Conservation (phyloP, 2,888 invertebrate genomes). For the Acanthacorydalis orientalis region DNA sequence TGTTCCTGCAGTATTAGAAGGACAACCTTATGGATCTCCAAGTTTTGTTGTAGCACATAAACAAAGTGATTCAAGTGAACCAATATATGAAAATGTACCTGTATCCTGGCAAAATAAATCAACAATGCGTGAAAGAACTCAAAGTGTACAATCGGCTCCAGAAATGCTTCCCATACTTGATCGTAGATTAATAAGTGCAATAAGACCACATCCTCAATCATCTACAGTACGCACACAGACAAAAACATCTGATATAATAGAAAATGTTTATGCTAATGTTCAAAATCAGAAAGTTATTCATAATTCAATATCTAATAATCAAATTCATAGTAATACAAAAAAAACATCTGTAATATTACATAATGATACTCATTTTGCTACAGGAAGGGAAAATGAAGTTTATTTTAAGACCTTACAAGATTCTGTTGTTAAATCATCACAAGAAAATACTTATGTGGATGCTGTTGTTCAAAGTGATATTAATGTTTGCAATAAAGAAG, state of each 20-base stretch:
- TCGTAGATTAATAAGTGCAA: conserved; percentile 7
- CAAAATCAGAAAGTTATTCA: neutral
- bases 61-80: conserved; percentile 41
- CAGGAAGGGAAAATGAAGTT: too few relatives aligned
- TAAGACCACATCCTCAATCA: neutral
- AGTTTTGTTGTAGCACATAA: conserved; percentile 33
- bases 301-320: neutral
- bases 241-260: neutral
- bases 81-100: conserved; percentile 70
- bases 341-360: too few relatives aligned
- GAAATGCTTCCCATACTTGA: conserved; percentile 29
- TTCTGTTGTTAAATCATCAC: too few relatives aligned
- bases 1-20: conserved; percentile 34
- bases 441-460: too few relatives aligned
- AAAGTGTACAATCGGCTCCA: conserved; percentile 55
- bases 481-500: neutral
- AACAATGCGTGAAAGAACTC: conserved; percentile 33
- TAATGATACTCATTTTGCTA: too few relatives aligned
- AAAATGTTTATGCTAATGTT: conserved; percentile 1
- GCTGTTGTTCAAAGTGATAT: neutral
- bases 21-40: conserved; percentile 24
- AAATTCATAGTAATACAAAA: neutral
- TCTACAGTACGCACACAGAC: neutral
- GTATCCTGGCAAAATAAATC: conserved; percentile 37
- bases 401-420: too few relatives aligned